Conservation (phyloP, 1,140 invertebrate species). For the Riptortus pedestris region DNA sequence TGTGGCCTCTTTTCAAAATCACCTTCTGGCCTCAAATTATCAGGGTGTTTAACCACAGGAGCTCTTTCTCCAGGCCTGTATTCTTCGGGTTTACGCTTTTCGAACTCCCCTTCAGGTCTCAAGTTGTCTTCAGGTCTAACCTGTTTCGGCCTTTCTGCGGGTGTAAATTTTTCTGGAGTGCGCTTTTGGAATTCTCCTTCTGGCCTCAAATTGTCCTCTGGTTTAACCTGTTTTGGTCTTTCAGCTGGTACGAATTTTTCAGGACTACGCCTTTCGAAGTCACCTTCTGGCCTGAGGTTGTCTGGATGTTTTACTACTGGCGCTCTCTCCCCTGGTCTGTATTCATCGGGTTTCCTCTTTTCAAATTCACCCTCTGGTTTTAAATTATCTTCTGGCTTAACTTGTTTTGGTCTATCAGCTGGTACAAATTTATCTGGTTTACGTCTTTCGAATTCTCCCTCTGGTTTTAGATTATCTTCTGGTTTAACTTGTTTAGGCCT, state of each 20-base stretch:
- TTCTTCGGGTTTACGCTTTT: constrained; percentile 42
- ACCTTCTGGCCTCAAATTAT: constrained; percentile 49
- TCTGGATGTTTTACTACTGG: constrained; percentile 37
- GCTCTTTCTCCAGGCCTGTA: constrained; percentile 36
- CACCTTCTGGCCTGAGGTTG: constrained; percentile 50
- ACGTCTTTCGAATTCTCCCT: constrained; percentile 40
- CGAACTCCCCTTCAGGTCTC: constrained; percentile 43
- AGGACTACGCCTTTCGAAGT: constrained; percentile 46
- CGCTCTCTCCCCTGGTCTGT: constrained; percentile 38
- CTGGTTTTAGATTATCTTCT: constrained; percentile 33
- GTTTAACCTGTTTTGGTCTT: constrained; percentile 40
- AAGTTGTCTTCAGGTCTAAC: constrained; percentile 46
- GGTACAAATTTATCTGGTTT: constrained; percentile 39
- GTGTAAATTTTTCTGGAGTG: constrained; percentile 35
- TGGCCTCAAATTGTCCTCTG: constrained; percentile 43
- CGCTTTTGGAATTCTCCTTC: constrained; percentile 46
- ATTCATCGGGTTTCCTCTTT: constrained; percentile 36
- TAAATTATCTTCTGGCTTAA: constrained; percentile 45
- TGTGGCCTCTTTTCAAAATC: constrained; percentile 39
- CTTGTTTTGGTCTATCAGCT: constrained; percentile 41
- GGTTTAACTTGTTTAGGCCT: constrained; percentile 36
- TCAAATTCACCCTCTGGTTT: constrained; percentile 50
- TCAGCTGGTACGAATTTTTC: constrained; percentile 45
- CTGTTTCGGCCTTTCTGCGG: constrained; percentile 33
- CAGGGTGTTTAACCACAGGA: constrained; percentile 34